Base-by-base conservation (phyloP, 2,797 vertebrate species). In the Diglossa cyanea region DNA sequence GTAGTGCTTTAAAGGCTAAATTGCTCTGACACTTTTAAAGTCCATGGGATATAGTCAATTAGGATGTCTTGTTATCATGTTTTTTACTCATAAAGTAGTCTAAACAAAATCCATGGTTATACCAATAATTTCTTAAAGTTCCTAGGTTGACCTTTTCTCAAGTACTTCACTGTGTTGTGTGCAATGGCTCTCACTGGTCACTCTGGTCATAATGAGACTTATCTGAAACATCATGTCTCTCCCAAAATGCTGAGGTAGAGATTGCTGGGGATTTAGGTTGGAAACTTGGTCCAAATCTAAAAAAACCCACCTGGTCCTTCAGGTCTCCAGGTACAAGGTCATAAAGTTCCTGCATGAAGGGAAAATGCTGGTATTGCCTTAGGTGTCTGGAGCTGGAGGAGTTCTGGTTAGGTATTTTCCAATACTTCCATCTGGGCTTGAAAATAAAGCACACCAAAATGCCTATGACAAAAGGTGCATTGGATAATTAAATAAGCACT, bases 1-100 rank as follows among this genome's bases (percentile, higher is more conserved):
- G 98, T 98, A 98, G 97, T 98, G 98, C 96, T 98, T 98, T 98
- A 98, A 97, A 98, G 96, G 94, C 96, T 97, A 97, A 98, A 98
- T 98, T 97, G 95, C 88, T 97, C 90, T 97, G 97, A 96, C 94
- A 95, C 89, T 97, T 97, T 97, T 96, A 96, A 97, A 98, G 97
- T 98, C 98, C 97, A 97, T 96, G 97, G 98, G 97, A 98, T 97
- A 96, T 96, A 98, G 97, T 98, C 98, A 98, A 98, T 99, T 99
- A 99, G 97, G 97, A 97, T 95, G 96, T 91, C 97, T 98, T 98
- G 98, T 99, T 99, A 98, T 98, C 97, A 95, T 98, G 98, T 97
- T 98, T 98, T 98, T 97, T 81, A 97, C 71, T 95, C 79, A 86
- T 95, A 85, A 81, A 91, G 39, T 93, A 73, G 95, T 88, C 93